These are phyloP conservation scores for Athetis lepigone DNA, from an alignment of 2,888 invertebrate species.

Conservation along the genomic window DNA sequence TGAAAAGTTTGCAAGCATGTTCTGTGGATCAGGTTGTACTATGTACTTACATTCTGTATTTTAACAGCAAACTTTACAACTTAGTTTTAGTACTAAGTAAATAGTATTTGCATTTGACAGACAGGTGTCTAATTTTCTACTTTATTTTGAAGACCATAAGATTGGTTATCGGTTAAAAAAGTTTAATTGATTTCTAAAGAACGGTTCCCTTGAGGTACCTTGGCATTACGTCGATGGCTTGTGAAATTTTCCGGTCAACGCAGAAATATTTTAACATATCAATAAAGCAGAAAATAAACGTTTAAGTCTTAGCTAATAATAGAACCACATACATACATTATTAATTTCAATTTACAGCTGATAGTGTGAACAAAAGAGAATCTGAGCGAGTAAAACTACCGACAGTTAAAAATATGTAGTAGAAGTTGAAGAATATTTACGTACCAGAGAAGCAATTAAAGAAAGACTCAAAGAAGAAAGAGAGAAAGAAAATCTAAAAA, in stretches of 20 bases:
- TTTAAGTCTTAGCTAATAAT: constrained; percentile 18
- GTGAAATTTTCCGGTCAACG: constrained; percentile 52
- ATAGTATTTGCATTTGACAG: constrained; percentile 33
- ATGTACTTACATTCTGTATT: constrained; percentile 65
- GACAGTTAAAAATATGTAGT: background rate
- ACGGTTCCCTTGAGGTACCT: constrained; percentile 48
- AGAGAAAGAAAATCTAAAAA: too few relatives aligned
- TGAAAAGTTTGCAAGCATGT: constrained; percentile 49
- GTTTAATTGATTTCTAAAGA: constrained; percentile 28
- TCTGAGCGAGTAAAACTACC: background rate
- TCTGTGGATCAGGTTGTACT: constrained; percentile 62
- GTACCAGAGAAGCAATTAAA: too few relatives aligned
- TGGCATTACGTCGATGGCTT: constrained; percentile 44
- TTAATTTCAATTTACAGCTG: constrained; percentile 5
- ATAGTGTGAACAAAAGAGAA: background rate
- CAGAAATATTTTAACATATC: constrained; percentile 45
- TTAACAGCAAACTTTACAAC: constrained; percentile 63
- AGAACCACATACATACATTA: constrained; percentile 12
- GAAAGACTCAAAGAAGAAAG: too few relatives aligned
- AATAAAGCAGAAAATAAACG: constrained; percentile 21
- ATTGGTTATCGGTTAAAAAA: constrained; percentile 20
- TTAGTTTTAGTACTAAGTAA: constrained; percentile 41
- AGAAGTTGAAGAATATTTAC: too few relatives aligned
- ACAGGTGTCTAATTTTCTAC: constrained; percentile 23
- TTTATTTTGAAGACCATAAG: constrained; percentile 20